Base-by-base conservation (phyloP, 2,797 vertebrate genomes). In the Luscinia luscinia region DNA sequence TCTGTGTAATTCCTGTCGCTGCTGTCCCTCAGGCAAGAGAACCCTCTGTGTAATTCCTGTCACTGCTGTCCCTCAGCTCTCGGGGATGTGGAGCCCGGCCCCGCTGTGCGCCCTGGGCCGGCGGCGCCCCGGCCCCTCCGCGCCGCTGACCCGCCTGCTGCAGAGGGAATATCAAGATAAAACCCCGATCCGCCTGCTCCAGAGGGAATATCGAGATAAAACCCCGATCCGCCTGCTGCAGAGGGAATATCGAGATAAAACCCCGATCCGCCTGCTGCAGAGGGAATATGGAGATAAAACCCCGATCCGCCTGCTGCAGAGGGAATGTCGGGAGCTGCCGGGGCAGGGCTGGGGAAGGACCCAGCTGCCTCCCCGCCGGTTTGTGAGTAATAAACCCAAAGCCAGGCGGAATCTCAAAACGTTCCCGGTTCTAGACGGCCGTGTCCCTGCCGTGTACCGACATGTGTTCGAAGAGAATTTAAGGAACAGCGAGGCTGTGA, bases 391-490 rank as follows among this genome's bases (percentile, higher is more conserved):
- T 6, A 91, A 61, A 51, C 21, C 46, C 16, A 93, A 64, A 32
- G 12, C 11, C 6, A 51, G 40, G 6, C 12, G 14, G 5, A 15
- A 27, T 12, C 48, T 55, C 4, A 79, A 97, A 87, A 88, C 95
- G 21, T 98, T 98, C 96, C 98, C 98, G 0, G 97, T 98, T 36
- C 86, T 98, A 51, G 95, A 98, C 30, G 98, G 97, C 77, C 80
- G 93, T 3, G 84, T 98, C 54, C 97, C 87, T 12, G 83, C 97
- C 23, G 52, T 97, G 76, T 93, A 97, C 34, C 97, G 20, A 32
- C 98, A 97, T 5, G 96, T 97, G 18, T 98, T 97, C 38, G 97
- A 98, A 91, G 96, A 96, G 15, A 99, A 99, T 93, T 32, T 98
- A 27, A 97, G 90, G 81, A 99, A 98, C 97, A 98, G 98, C 62